Conservation (phyloP, 2,888 invertebrate species). For the Tenthredo notha region DNA sequence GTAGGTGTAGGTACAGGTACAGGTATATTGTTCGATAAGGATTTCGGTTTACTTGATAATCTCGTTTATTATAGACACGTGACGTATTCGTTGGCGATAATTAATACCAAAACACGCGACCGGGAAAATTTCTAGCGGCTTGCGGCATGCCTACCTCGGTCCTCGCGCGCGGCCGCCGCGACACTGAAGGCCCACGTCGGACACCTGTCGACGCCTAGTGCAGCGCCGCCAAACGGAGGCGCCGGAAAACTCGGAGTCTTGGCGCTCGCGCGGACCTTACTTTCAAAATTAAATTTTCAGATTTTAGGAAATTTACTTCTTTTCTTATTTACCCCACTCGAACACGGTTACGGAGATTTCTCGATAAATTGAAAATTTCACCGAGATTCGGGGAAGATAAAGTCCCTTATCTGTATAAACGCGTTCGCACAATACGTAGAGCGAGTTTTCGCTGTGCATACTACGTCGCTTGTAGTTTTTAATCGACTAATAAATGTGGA, state of each 20-base stretch:
- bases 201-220: constrained; percentile 76
- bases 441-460: not conserved
- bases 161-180: constrained; percentile 77
- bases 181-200: constrained; percentile 73
- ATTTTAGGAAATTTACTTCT: not conserved
- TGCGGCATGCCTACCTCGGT: constrained; percentile 64
- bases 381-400: not conserved
- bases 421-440: not conserved
- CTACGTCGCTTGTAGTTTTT: not conserved
- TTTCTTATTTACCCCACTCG: not conserved
- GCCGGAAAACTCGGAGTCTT: constrained; percentile 59
- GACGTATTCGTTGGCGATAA: constrained; percentile 1
- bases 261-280: constrained; percentile 28
- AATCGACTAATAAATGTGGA: not conserved
- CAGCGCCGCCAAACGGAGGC: constrained; percentile 66
- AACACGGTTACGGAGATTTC: not conserved
- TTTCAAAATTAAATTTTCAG: constrained; percentile 8
- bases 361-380: not conserved
- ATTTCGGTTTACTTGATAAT: not conserved
- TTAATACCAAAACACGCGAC: constrained; percentile 24
- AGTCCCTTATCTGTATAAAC: not conserved
- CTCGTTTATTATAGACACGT: not conserved
- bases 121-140: constrained; percentile 47
- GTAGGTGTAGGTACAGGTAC: not conserved
- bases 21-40: not conserved